Percentiles rank a stretch among this genome's conserved stretches.
These are phyloP conservation scores for Leptodactylus fallax DNA, from an alignment of 2,797 vertebrate genomes.

Conservation along the genomic window DNA sequence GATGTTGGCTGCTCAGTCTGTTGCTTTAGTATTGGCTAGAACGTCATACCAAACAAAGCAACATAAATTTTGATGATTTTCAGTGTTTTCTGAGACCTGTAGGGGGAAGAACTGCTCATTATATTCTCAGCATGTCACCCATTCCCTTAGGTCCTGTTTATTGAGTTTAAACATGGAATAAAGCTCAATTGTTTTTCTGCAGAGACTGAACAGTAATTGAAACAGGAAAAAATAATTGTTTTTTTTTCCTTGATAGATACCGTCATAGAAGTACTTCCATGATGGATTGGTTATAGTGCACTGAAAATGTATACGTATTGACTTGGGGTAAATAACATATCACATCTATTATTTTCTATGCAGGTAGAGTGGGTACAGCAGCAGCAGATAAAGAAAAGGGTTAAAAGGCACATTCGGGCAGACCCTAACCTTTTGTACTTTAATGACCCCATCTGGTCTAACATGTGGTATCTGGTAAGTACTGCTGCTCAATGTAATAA, in stretches of 20 bases:
- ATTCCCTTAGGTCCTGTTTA: conserved; percentile 33
- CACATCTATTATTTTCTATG: not conserved
- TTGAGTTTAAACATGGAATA: conserved; percentile 30
- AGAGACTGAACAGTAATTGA: conserved; percentile 20
- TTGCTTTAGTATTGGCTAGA: not conserved
- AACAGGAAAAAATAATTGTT: conserved; percentile 26
- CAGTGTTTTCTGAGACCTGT: conserved; percentile 1
- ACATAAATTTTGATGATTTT: conserved; percentile 21
- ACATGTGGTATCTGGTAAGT: conserved; percentile 97
- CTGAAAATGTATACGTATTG: not conserved
- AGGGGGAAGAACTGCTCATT: not conserved
- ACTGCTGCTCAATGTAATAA: not conserved
- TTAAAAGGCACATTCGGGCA: conserved; percentile 79
- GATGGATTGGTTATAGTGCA: not conserved
- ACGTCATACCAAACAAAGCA: not conserved
- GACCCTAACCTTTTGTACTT: conserved; percentile 79
- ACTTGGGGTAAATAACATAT: not conserved
- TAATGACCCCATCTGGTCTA: conserved; percentile 91
- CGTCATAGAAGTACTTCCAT: not conserved
- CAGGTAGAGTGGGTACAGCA: conserved; percentile 91
- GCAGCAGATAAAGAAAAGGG: conserved; percentile 86
- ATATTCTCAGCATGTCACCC: conserved; percentile 23
- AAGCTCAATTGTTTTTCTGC: conserved; percentile 7
- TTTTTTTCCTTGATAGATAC: conserved; percentile 7
- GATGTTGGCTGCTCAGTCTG: not conserved